Evolutionary conservation across 2,888 invertebrate species (phyloP), one percentile per base, ranked within the genome.

Genomic region (Catocala fraxini): DNA sequence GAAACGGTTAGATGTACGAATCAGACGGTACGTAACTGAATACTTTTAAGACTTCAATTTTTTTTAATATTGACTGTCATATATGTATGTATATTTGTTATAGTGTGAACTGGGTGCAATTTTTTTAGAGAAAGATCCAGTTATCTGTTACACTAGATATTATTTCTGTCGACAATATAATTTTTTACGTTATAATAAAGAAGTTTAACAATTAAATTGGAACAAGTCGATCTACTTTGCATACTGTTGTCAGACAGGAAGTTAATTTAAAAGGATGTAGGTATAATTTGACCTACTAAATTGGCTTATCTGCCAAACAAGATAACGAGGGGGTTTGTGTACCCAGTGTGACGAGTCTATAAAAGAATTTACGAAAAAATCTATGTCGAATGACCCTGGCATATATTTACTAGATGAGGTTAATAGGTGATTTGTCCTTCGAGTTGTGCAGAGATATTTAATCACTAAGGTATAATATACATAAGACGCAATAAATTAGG

Each of bases 401-500:
- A 86, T 79, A 82, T 68, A 77, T 85, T 80, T 73, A 59, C 55
- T 61, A 69, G 72, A 80, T 74, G 68, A 76, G 71, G 67, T 71
- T 77, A 76, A 79, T 80, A 58, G 71, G 72, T 70, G 63, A 73
- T 70, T 69, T 68, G 83, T 81, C 86, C 80, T 84, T 85, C 70
- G 77, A 73, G 70, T 54, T 61, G 41, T 71, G 63, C 67, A 77
- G 70, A 79, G 68, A 77, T 78, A 82, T 88, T 86, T 88, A 85
- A 90, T 89, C 86, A 85, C 73, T 77, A 80, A 74, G 75, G 75
- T 82, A 82, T 80, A 81, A 80, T 81, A 80, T 82, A 83, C 73
- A 84, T 82, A 83, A 75, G 71, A 73, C 72, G 83, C 86, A 84
- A 93, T 93, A 92, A 89, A 91, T 93, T 91, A 91, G 72, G 85